phyloP scores from a whole-genome alignment of 2,113 vertebrate genomes.

The Tachysurus fulvidraco region DNA sequence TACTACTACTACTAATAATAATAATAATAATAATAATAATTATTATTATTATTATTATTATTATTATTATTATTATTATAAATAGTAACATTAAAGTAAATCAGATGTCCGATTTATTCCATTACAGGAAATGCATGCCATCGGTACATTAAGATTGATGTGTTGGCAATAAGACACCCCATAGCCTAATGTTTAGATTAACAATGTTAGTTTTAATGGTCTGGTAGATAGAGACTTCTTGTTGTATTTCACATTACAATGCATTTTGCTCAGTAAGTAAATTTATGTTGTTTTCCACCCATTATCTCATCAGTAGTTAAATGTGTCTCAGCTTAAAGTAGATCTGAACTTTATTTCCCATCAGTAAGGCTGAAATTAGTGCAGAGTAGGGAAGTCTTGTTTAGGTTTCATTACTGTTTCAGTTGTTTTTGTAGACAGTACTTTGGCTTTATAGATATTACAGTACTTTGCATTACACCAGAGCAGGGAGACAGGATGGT shows the following conservation, averaged over 20 bases:
- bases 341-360: background rate
- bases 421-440: background rate
- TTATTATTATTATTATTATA: too few relatives aligned
- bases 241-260: background rate
- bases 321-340: background rate
- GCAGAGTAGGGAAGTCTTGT: background rate
- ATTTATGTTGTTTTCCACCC: background rate
- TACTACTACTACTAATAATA: too few relatives aligned
- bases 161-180: background rate
- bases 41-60: too few relatives aligned
- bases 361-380: background rate
- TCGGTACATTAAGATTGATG: background rate
- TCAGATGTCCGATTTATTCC: too few relatives aligned
- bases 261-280: background rate
- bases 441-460: background rate
- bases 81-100: too few relatives aligned
- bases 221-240: background rate
- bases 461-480: background rate
- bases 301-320: background rate
- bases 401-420: background rate
- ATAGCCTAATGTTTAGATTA: background rate
- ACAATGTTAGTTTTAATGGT: background rate
- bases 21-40: too few relatives aligned
- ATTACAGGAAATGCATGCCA: background rate
- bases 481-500: background rate